phyloP scores from a whole-genome alignment of 2,888 invertebrate species.

The Sesia bembeciformis region DNA sequence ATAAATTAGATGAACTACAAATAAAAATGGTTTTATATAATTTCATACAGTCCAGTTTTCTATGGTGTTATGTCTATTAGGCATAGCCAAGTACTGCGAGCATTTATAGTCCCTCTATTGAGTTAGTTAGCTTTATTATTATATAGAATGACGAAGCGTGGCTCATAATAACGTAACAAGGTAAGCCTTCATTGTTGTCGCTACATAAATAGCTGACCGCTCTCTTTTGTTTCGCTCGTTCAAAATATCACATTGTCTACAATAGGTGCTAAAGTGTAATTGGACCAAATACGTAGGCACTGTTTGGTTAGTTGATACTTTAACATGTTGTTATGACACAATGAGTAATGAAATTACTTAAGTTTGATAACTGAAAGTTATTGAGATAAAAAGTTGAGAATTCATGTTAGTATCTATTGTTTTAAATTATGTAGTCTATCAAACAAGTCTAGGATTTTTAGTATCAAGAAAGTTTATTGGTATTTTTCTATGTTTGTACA shows the following conservation, averaged over 20 bases:
- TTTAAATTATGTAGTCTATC: too few relatives aligned
- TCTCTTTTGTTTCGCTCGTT: constrained; percentile 36
- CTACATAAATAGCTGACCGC: constrained; percentile 27
- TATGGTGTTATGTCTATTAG: too few relatives aligned
- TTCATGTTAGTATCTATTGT: too few relatives aligned
- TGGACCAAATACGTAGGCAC: background rate
- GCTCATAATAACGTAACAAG: constrained; percentile 9
- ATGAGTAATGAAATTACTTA: constrained; percentile 9
- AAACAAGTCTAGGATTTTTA: too few relatives aligned
- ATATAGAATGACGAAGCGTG: constrained; percentile 10
- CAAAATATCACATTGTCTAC: constrained; percentile 29
- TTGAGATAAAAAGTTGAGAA: background rate
- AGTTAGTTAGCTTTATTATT: background rate
- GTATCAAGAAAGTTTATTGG: too few relatives aligned
- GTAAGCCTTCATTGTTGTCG: constrained; percentile 25
- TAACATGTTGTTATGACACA: constrained; percentile 6
- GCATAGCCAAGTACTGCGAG: too few relatives aligned
- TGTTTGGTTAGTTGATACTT: constrained; percentile 1
- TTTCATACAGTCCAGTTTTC: too few relatives aligned
- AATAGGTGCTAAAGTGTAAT: background rate
- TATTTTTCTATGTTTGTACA: too few relatives aligned
- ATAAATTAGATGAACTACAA: too few relatives aligned
- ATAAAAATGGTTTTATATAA: too few relatives aligned
- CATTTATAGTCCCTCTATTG: too few relatives aligned
- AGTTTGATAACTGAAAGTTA: background rate